Evolutionary conservation across 1,140 invertebrate species (phyloP).

Genomic region (Fragariocoptes setiger): DNA sequence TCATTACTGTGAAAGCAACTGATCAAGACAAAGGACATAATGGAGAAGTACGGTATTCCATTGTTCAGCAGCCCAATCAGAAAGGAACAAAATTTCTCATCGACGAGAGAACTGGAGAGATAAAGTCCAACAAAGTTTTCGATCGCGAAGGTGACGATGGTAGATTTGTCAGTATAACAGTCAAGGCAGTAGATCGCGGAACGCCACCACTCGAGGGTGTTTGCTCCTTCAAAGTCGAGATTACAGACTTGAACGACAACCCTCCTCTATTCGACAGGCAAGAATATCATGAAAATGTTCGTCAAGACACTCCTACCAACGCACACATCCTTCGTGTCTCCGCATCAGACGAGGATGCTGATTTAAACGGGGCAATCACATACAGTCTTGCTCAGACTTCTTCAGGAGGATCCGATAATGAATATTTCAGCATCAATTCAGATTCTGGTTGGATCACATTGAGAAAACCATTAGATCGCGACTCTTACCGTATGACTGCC

Average conservation of each 20-base stretch:
- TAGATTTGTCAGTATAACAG: conserved; percentile 74
- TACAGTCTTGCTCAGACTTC: conserved; percentile 32
- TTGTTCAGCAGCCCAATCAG: conserved; percentile 79
- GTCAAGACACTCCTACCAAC: conserved; percentile 76
- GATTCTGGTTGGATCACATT: conserved; percentile 82
- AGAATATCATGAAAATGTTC: conserved; percentile 84
- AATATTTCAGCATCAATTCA: conserved; percentile 77
- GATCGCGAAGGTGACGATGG: conserved; percentile 78
- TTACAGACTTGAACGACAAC: conserved; percentile 71
- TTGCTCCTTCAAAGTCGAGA: conserved; percentile 80
- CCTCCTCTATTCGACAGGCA: conserved; percentile 72
- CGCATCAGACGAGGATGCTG: conserved; percentile 74
- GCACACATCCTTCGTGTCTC: conserved; percentile 62
- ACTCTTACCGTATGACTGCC: conserved; percentile 69
- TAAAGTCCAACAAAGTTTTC: conserved; percentile 75
- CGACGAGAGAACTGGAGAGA: conserved; percentile 69
- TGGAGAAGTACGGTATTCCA: conserved; percentile 71
- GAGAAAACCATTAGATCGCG: conserved; percentile 68
- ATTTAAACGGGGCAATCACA: conserved; percentile 43
- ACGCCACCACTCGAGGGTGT: conserved; percentile 71
- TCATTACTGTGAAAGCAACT: conserved; percentile 38
- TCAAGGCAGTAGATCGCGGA: conserved; percentile 83
- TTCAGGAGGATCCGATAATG: conserved; percentile 48
- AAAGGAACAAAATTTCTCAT: conserved; percentile 81
- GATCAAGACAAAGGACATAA: conserved; percentile 64